Base-by-base conservation (phyloP, 2,888 invertebrate species). In the Dasysyrphus tricinctus region DNA sequence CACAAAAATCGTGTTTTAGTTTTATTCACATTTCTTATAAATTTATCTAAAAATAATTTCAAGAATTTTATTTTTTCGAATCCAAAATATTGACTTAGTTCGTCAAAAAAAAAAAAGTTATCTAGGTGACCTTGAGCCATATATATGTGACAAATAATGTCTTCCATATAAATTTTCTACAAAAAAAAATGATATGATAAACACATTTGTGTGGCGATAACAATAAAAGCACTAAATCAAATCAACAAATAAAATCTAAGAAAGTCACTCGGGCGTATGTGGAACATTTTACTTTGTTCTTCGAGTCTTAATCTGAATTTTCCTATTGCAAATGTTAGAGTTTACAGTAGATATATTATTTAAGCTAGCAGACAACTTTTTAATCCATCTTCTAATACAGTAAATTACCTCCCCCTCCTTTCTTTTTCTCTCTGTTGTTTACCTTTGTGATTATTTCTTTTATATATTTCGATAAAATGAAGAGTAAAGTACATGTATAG, bases 181-280 rank as follows among this genome's bases (percentile, higher is more conserved):
- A 24, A 37, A 24, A 24, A 19, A 24, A 61, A 9, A 24, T 39
- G 12, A 61, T 61, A 42, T 19, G 14, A 59, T 24, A 39, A 61
- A 61, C 34, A 16, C 3, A 19, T 47, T 29, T 5, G 3, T 14
- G 29, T 5, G 3, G 32, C n/a, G 32, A 65, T 44, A 44, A 47
- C 9, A 44, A 16, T 34, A 34, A 57, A n/a, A n/a, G 3, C n/a
- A 34, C 2, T 19, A 19, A 59, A 65, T 49, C 7, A 49, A 65
- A 49, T 65, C 47, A 49, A n/a, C 29, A n/a, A 32, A n/a, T 29
- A 32, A 47, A 65, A 32, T 65, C 12, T 47, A 32, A 29, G 6
- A 63, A 63, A 44, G 49, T 34, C 69, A 69, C 54, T 69, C n/a
- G 69, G 51, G 69, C 51, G 54, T 54, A 42, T 39, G 49, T 49